These are phyloP conservation scores for Antechinus stuartii DNA, from an alignment of 2,113 vertebrate species.

Conservation along the genomic window DNA sequence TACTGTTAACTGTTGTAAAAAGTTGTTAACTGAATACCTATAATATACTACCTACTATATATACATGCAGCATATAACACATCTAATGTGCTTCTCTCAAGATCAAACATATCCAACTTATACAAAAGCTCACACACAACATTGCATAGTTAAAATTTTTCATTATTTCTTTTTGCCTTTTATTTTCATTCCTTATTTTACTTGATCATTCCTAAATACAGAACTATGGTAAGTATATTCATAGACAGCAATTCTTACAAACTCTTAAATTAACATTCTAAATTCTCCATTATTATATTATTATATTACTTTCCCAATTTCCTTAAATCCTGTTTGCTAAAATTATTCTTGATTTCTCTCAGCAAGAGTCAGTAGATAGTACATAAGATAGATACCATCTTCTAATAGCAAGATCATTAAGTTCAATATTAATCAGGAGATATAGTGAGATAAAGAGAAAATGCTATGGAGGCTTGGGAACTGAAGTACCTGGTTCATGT, in stretches of 20 bases:
- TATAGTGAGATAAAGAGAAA: slow-evolving; percentile 32
- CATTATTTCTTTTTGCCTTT: neutral
- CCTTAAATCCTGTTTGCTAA: slow-evolving; percentile 54
- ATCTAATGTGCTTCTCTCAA: slow-evolving; percentile 31
- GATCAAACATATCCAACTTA: slow-evolving; percentile 26
- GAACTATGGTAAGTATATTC: slow-evolving; percentile 17
- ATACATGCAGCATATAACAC: slow-evolving; percentile 37
- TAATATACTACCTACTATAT: slow-evolving; percentile 41
- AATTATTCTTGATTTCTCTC: slow-evolving; percentile 21
- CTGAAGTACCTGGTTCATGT: neutral
- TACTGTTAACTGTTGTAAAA: neutral
- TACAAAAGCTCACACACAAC: slow-evolving; percentile 24
- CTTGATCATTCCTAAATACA: slow-evolving; percentile 37
- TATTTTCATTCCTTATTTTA: slow-evolving; percentile 26
- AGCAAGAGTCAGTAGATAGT: slow-evolving; percentile 41
- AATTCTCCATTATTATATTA: neutral
- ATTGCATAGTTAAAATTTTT: neutral
- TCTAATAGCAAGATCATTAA: slow-evolving; percentile 26
- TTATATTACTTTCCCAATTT: slow-evolving; percentile 25
- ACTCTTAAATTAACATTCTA: neutral
- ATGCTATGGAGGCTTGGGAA: slow-evolving; percentile 1
- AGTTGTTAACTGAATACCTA: slow-evolving; percentile 28
- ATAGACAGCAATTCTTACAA: slow-evolving; percentile 12
- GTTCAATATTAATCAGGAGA: slow-evolving; percentile 24
- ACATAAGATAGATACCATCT: neutral